phyloP scores from a whole-genome alignment of 2,888 invertebrate species.

The Apamea epomidion region DNA sequence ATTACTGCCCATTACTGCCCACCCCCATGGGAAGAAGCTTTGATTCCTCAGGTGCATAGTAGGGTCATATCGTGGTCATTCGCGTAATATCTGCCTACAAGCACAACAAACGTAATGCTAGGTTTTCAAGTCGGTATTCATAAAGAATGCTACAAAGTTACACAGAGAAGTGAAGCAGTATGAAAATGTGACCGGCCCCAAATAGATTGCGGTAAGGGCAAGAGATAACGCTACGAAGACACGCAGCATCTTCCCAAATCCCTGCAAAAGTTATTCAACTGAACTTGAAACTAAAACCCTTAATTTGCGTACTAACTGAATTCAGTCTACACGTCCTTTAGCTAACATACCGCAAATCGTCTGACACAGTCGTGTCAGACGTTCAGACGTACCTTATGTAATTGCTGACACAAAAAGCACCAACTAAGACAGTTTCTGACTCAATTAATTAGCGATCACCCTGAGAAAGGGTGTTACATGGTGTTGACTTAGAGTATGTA shows the following conservation, averaged over 20 bases:
- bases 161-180: background rate
- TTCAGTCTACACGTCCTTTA: constrained; percentile 4
- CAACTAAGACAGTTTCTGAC: constrained; percentile 54
- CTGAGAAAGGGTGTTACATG: constrained; percentile 29
- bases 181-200: background rate
- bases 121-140: background rate
- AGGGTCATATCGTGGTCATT: background rate
- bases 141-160: background rate
- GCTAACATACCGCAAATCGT: background rate
- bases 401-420: constrained; percentile 66
- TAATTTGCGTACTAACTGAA: constrained; percentile 34
- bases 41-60: background rate
- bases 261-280: no score
- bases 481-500: constrained; percentile 23
- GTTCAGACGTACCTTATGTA: constrained; percentile 43
- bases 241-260: no score
- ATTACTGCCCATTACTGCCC: no score
- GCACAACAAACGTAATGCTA: background rate
- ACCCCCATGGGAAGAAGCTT: no score
- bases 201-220: no score
- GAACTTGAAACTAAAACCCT: constrained; percentile 28
- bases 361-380: constrained; percentile 31
- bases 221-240: no score
- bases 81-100: no score
- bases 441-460: constrained; percentile 63